A percentile compares a stretch with the other conserved stretches of the same genome.
Evolutionary conservation across 1,140 invertebrate species (phyloP).

Genomic region (Venturia canescens): DNA sequence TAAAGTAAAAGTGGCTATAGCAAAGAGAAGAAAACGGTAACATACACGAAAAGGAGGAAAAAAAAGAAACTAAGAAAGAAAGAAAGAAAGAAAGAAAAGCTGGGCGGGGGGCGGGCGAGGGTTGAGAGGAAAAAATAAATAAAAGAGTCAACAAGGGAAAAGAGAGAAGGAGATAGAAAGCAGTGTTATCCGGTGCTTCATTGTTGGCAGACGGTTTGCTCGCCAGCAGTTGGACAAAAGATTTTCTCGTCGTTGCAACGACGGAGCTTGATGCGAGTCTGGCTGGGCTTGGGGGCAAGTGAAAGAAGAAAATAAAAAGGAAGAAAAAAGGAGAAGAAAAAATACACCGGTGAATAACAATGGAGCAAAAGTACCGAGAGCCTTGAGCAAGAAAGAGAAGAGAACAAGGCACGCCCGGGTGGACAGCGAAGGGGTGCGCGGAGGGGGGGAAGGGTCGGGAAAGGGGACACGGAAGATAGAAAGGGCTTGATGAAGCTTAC

Average conservation of each 20-base stretch:
- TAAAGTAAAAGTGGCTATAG: neutral
- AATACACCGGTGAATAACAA: slow-evolving; percentile 29
- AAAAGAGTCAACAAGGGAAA: no score
- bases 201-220: slow-evolving; percentile 7
- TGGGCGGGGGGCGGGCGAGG: neutral
- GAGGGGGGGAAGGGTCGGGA: neutral
- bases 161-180: neutral
- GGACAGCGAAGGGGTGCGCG: no score
- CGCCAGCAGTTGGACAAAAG: slow-evolving; percentile 13
- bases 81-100: no score
- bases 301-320: slow-evolving; percentile 6
- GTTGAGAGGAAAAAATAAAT: neutral
- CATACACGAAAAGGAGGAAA: neutral
- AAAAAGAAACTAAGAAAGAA: neutral
- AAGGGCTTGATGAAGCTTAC: slow-evolving; percentile 22
- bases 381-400: neutral
- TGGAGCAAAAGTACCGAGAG: neutral
- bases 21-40: neutral
- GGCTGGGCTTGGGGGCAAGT: neutral
- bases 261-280: neutral
- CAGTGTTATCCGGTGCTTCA: slow-evolving; percentile 30
- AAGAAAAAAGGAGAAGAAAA: no score
- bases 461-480: slow-evolving; percentile 24
- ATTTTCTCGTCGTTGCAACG: slow-evolving; percentile 15
- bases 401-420: neutral